These are phyloP conservation scores for Strigamia crassipes DNA, from an alignment of 2,888 invertebrate species.

Conservation along the genomic window DNA sequence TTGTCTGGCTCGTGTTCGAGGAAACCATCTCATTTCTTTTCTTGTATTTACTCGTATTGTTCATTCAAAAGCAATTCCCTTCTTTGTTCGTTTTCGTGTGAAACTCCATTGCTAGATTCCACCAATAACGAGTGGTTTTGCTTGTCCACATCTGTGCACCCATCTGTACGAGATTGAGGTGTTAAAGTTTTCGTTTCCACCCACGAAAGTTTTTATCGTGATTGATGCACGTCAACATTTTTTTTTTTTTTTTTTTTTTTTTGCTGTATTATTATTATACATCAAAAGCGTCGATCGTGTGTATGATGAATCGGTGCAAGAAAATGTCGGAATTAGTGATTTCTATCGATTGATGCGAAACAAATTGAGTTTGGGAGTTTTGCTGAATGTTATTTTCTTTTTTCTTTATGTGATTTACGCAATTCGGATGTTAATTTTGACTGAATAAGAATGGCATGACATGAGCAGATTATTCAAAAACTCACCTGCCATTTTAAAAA, in stretches of 20 bases:
- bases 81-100: neutral
- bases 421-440: too few species aligned
- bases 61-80: constrained; percentile 15
- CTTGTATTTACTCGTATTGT: neutral
- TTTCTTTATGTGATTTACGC: too few species aligned
- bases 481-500: too few species aligned
- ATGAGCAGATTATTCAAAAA: too few species aligned
- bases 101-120: neutral
- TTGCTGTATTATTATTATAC: too few species aligned
- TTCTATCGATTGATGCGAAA: neutral
- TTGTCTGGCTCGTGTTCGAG: neutral
- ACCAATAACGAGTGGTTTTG: neutral
- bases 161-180: neutral
- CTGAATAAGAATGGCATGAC: too few species aligned
- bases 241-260: neutral
- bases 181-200: neutral
- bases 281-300: too few species aligned
- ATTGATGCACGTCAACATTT: neutral
- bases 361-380: neutral
- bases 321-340: neutral
- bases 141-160: neutral
- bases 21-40: neutral
- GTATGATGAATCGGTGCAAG: too few species aligned
- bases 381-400: neutral
- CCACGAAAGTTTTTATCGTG: neutral